Evolutionary conservation across 2,888 invertebrate genomes (phyloP).

Genomic region (Parnassius apollo): DNA sequence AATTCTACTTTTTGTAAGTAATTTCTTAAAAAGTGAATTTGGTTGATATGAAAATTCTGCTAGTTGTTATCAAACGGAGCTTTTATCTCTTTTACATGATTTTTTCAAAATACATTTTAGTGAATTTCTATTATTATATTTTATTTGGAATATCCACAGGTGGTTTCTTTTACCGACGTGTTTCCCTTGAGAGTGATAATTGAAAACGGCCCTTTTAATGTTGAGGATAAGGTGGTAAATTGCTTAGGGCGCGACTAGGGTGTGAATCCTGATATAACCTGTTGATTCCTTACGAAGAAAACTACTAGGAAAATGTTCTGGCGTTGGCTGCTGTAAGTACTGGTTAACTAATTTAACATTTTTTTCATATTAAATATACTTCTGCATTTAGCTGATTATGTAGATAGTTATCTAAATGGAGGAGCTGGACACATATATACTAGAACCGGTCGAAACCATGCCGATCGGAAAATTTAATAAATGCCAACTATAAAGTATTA

Average conservation of each 20-base stretch:
- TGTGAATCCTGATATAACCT: conserved; percentile 71
- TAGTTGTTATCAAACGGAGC: no score
- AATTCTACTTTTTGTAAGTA: no score
- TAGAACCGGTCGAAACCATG: no score
- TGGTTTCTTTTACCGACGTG: conserved; percentile 50
- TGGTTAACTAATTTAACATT: conserved; percentile 8
- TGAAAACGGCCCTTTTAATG: conserved; percentile 58
- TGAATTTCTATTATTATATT: conserved; percentile 25
- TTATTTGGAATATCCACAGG: conserved; percentile 59
- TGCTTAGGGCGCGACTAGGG: conserved; percentile 49
- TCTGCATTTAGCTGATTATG: no score
- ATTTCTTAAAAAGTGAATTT: no score
- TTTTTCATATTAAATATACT: background rate
- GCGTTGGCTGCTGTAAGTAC: conserved; percentile 67
- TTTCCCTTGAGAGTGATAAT: conserved; percentile 43
- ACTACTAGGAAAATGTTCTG: conserved; percentile 66
- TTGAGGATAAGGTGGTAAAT: conserved; percentile 59
- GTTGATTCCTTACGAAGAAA: conserved; percentile 65
- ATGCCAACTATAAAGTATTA: no score
- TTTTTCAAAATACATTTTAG: background rate
- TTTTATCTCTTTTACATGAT: no score
- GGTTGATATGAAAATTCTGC: no score
- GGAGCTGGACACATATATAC: no score
- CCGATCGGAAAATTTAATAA: no score
- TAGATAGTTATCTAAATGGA: no score